phyloP scores from a whole-genome alignment of 2,888 invertebrate species.

The Himalopsyche japonica region DNA sequence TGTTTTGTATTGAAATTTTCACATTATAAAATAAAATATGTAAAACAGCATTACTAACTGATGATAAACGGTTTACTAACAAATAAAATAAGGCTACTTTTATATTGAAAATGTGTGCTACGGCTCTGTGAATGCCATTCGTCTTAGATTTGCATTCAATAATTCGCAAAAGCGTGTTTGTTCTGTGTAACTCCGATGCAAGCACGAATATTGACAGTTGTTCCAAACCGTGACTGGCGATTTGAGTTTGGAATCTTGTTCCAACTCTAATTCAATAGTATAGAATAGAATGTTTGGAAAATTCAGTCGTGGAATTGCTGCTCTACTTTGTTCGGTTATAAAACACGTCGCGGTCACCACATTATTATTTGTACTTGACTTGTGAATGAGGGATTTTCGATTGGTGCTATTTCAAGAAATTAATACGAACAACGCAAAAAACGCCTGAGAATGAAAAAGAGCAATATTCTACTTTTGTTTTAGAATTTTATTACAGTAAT shows the following conservation, averaged over 20 bases:
- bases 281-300: background rate
- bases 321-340: conserved; percentile 9
- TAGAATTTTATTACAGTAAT: no score
- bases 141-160: background rate
- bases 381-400: background rate
- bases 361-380: background rate
- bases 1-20: no score
- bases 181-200: background rate
- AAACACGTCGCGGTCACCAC: background rate
- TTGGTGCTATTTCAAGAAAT: background rate
- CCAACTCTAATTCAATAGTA: background rate
- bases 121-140: background rate
- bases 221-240: background rate
- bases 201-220: background rate
- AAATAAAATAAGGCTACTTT: background rate
- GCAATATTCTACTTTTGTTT: no score
- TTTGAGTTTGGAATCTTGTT: background rate
- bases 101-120: background rate
- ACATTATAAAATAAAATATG: background rate
- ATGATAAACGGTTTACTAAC: background rate
- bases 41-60: background rate
- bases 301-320: conserved; percentile 3
- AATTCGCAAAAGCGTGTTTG: background rate
- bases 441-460: no score
- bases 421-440: no score